Base-by-base conservation (phyloP, 2,888 invertebrate species). In the Thymelicus lineola region DNA sequence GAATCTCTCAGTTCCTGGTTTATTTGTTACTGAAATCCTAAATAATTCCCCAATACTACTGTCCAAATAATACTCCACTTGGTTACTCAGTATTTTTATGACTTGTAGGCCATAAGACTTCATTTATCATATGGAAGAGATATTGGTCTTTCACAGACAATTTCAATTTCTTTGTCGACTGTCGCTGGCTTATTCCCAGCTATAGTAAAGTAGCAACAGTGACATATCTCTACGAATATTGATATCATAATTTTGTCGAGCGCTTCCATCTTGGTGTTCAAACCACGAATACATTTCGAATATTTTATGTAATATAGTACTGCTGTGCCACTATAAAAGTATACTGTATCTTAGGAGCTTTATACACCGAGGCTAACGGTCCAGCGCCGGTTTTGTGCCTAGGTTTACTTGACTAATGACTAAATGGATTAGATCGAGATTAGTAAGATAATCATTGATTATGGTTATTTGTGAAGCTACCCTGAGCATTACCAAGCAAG, bases 221-320 rank as follows among this genome's bases (percentile, higher is more conserved):
- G 50, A 17, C 50, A 17, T 17, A 9, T 17, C 20, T 20, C 5
- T 53, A 53, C 10, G 53, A 53, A 53, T 53, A 53, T 53, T 53
- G 53, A 53, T 53, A 53, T 20, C 53, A 53, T 53, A 53, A 53
- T 53, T 53, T 53, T 12, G 6, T 36, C 5, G 36, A 35, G 57
- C 57, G 12, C 48, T 57, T 57, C n/a, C 35, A 57, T 35, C n/a
- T 57, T 57, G 36, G n/a, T 35, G 35, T 35, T 57, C 35, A 0
- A 36, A 57, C 36, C 36, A 36, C 14, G 35, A 57, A 57, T 57
- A n/a, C 35, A 35, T n/a, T 57, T 57, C 35, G 36, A n/a, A 57
- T 35, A 36, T 57, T 36, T 1, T n/a, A n/a, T 57, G 57, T 36
- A 36, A 57, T 57, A 35, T 57, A 36, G 36, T n/a, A 57, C 57